phyloP scores from a whole-genome alignment of 1,140 invertebrate genomes.

The Listronotus bonariensis region DNA sequence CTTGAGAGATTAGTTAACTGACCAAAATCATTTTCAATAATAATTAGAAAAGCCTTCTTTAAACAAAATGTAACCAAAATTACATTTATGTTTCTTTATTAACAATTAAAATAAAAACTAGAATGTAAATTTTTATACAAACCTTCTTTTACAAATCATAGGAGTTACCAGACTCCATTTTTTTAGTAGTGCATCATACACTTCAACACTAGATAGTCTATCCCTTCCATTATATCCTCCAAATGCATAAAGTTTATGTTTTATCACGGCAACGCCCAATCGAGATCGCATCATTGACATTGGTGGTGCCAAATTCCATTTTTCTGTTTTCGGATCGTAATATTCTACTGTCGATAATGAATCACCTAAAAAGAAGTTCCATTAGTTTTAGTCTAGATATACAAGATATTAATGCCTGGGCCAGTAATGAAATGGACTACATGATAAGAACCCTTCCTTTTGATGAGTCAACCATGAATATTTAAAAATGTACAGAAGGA shows the following conservation, averaged over 20 bases:
- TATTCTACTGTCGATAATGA: conserved; percentile 87
- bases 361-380: conserved; percentile 72
- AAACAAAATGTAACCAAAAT: too few species aligned
- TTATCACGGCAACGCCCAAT: conserved; percentile 83
- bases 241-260: conserved; percentile 75
- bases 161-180: conserved; percentile 79
- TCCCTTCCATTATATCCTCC: conserved; percentile 84
- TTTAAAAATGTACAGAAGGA: too few species aligned
- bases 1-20: too few species aligned
- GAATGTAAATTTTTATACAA: conserved; percentile 15
- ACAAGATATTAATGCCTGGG: too few species aligned
- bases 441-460: too few species aligned
- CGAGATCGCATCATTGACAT: conserved; percentile 85
- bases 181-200: conserved; percentile 76
- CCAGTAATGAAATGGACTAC: too few species aligned
- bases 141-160: conserved; percentile 86
- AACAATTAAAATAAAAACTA: too few species aligned
- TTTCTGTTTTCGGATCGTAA: conserved; percentile 73
- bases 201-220: conserved; percentile 83
- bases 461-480: too few species aligned
- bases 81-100: too few species aligned
- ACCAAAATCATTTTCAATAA: too few species aligned
- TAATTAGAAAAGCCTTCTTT: too few species aligned
- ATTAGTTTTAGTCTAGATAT: too few species aligned
- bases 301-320: conserved; percentile 79